phyloP scores from a whole-genome alignment of 2,888 invertebrate genomes.

The Caenorhabditis afra region DNA sequence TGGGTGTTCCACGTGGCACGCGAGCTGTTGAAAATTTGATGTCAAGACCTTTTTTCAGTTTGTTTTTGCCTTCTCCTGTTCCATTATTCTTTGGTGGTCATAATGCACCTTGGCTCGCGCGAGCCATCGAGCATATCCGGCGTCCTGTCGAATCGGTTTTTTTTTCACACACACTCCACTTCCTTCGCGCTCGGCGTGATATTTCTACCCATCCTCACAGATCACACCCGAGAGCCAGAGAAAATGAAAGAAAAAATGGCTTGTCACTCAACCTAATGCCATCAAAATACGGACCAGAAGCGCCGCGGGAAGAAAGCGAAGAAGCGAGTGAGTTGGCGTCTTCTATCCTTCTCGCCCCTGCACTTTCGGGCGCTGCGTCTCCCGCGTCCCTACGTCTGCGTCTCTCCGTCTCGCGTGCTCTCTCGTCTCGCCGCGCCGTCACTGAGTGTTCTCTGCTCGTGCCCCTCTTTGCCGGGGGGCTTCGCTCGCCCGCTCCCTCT shows the following conservation, averaged over 20 bases:
- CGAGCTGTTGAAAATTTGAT: background rate
- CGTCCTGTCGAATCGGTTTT: background rate
- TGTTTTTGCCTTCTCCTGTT: background rate
- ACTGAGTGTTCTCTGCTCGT: constrained; percentile 55
- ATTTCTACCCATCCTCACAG: background rate
- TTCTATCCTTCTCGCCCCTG: constrained; percentile 11
- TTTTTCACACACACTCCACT: background rate
- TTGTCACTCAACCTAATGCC: constrained; percentile 41
- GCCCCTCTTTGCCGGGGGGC: constrained; percentile 17
- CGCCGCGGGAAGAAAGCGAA: background rate
- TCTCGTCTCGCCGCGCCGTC: constrained; percentile 18
- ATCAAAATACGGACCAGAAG: constrained; percentile 38
- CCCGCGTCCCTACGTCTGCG: constrained; percentile 28
- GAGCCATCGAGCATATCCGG: background rate
- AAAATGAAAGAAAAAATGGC: constrained; percentile 18
- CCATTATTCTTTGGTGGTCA: background rate
- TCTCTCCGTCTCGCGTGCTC: constrained; percentile 42
- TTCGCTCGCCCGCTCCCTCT: constrained; percentile 23
- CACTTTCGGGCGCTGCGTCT: constrained; percentile 55
- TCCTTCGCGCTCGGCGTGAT: background rate
- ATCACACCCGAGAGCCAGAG: no score
- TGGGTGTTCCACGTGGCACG: background rate
- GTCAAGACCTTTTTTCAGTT: background rate
- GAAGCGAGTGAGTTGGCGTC: constrained; percentile 47
- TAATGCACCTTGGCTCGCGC: background rate